Conservation (phyloP, 2,888 invertebrate species). For the Eugnorisma glareosa region DNA sequence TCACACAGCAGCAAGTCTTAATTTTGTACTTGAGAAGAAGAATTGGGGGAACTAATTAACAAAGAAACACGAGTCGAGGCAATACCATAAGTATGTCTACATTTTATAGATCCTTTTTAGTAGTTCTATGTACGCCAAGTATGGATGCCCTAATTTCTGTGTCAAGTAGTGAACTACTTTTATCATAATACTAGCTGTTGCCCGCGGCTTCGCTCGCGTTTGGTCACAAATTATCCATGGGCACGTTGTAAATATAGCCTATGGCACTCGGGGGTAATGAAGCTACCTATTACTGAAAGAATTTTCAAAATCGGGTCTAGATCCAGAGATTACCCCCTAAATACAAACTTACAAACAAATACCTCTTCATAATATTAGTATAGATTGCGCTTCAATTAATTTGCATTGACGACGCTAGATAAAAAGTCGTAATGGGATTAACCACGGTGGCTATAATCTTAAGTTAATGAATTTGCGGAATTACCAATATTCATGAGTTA, state of each 20-base stretch:
- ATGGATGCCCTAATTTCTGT: constrained; percentile 15
- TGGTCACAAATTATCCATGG: no score
- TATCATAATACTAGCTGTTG: no score
- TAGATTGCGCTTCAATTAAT: not conserved
- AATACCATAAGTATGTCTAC: not conserved
- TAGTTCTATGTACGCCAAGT: not conserved
- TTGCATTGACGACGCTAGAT: not conserved
- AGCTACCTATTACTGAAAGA: no score
- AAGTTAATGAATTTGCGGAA: constrained; percentile 16
- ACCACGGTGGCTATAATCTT: constrained; percentile 17
- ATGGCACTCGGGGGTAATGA: no score
- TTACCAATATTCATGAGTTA: constrained; percentile 6
- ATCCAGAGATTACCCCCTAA: no score
- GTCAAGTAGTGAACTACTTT: constrained; percentile 8
- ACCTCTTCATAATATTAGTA: no score
- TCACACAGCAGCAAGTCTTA: not conserved
- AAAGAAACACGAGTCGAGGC: not conserved
- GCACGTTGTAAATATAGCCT: no score
- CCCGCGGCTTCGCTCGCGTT: no score
- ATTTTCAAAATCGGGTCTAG: no score
- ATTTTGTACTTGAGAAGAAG: not conserved
- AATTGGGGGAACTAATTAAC: not conserved
- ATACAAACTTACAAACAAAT: no score
- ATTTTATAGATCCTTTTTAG: not conserved
- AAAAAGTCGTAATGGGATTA: constrained; percentile 16